These are phyloP conservation scores for Drosophila nr. perissopoda DNA, from an alignment of 2,888 invertebrate species.

Conservation along the genomic window DNA sequence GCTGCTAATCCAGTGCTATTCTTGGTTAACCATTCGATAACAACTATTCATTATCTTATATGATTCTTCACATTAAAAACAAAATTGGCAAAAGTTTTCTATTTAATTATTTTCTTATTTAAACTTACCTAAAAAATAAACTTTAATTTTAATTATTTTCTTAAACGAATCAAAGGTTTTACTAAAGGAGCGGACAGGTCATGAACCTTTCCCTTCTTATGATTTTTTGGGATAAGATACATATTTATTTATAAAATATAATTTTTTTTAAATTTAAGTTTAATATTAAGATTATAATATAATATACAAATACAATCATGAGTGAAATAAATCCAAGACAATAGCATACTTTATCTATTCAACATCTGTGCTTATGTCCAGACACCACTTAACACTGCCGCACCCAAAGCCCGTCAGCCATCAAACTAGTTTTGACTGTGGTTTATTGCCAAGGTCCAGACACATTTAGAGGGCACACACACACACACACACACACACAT, in stretches of 20 bases:
- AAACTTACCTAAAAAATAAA: neutral
- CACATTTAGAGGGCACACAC: slow-evolving; percentile 43
- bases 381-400: slow-evolving; percentile 48
- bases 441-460: slow-evolving; percentile 60
- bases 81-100: fast-evolving
- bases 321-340: neutral
- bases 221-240: fast-evolving
- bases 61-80: neutral
- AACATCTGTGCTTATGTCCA: slow-evolving; percentile 30
- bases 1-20: neutral
- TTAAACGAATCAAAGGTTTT: neutral
- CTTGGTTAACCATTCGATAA: neutral
- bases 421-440: slow-evolving; percentile 60
- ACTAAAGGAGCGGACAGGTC: neutral
- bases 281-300: neutral
- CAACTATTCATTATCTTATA: neutral
- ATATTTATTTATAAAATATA: neutral
- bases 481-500: slow-evolving; percentile 22
- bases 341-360: slow-evolving; percentile 1
- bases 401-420: slow-evolving; percentile 41
- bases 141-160: no score
- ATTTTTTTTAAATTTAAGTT: neutral
- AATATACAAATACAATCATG: neutral
- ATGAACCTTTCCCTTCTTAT: neutral
- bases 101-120: neutral